These are phyloP conservation scores for Narcine bancroftii DNA, from an alignment of 2,113 vertebrate genomes.

Conservation along the genomic window DNA sequence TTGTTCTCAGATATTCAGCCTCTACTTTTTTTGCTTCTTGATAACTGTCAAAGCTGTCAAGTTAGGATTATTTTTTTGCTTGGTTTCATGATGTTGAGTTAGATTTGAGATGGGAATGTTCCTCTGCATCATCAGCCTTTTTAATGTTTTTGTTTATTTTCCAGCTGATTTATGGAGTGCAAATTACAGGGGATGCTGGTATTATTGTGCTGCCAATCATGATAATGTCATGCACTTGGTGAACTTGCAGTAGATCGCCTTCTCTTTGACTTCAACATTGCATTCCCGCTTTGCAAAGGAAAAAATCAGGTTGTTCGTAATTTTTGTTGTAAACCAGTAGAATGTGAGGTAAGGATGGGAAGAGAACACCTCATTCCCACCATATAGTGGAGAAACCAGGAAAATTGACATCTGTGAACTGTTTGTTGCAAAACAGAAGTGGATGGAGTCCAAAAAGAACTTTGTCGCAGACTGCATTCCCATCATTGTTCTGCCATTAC, in stretches of 20 bases:
- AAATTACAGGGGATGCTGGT: not conserved
- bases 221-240: not conserved
- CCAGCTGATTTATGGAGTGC: not conserved
- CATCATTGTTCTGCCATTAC: not conserved
- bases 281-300: not conserved
- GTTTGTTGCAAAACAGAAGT: not conserved
- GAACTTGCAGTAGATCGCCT: not conserved
- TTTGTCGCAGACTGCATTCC: not conserved
- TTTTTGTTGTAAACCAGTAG: not conserved
- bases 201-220: not conserved
- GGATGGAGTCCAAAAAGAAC: too few species aligned
- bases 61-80: not conserved
- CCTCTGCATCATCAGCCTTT: not conserved
- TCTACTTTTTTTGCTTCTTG: too few species aligned
- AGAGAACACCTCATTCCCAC: too few species aligned
- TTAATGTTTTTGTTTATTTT: not conserved
- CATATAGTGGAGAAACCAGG: not conserved
- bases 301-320: not conserved
- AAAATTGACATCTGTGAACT: not conserved
- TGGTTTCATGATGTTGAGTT: slow-evolving; percentile 12
- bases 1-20: too few species aligned
- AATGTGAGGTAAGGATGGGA: not conserved
- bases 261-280: not conserved
- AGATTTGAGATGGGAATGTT: not conserved
- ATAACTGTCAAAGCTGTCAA: not conserved